Evolutionary conservation across 2,888 invertebrate genomes (phyloP), one percentile per base, ranked within the genome.

Genomic region (Aethes cnicana): DNA sequence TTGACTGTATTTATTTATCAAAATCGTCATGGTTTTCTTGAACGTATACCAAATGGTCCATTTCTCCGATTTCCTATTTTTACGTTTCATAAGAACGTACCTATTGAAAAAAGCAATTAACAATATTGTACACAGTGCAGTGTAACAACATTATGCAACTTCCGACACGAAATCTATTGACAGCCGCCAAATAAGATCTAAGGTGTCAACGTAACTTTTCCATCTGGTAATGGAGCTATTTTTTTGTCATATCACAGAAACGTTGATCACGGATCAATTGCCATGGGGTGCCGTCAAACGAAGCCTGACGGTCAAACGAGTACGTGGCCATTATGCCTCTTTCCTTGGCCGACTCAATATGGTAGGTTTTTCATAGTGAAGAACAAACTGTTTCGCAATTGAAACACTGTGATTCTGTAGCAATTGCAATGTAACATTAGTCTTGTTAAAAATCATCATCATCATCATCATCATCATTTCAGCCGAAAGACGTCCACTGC

Each of bases 321-420:
- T 68, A 69, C 62, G 55, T 47, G 52, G 53, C 59, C 64, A 64
- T 64, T 68, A 46, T 48, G 35, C 44, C 16, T 33, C 54, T 73
- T 68, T 68, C 73, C 75, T 75, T 77, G 77, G 70, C 71, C 74
- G 61, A 70, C 50, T 68, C 58, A 61, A 61, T 68, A 58, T 63
- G 52, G 46, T 32, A 37, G 17, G 36, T 49, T 50, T 54, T 49
- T 54, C 3, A 20, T 32, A 47, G 35, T 36, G 35, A 47, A 48
- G 47, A 37, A 37, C 41, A 36, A n/a, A 8, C 14, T 26, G 16
- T 47, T 53, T 53, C 23, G 44, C 44, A 52, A 52, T n/a, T n/a
- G n/a, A n/a, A n/a, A n/a, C n/a, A n/a, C n/a, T n/a, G n/a, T 44
- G 11, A 14, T 14, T 12, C 8, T 20, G 0, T 36, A 11, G 2